Base-by-base conservation (phyloP, 2,113 vertebrate species). In the Coptodon bakossiorum region DNA sequence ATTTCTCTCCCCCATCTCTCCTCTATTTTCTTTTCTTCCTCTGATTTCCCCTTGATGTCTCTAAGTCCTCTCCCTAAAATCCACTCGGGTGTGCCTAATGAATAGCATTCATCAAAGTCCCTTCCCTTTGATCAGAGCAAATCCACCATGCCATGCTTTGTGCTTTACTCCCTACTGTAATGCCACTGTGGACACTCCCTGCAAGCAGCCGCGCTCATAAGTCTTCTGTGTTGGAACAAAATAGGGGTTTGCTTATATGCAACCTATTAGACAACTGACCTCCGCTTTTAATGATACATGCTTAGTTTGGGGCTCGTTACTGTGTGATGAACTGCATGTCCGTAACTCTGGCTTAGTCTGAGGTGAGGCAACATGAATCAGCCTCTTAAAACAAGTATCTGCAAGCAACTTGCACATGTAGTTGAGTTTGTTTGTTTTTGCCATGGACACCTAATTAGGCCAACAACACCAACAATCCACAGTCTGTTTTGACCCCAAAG, bases 51-150 rank as follows among this genome's bases (percentile, higher is more conserved):
- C 84, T 92, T 92, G 87, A 86, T 85, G 82, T 91, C 61, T 73
- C 61, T 56, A 56, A 92, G 73, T 80, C 83, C 81, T 71, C 80
- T 61, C 89, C 84, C 81, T 81, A 40, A 88, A 89, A 93, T 66
- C 88, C 91, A 89, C 85, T 91, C 53, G 90, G 76, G 88, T 94
- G 92, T 90, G 88, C 88, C 95, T 96, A 95, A 96, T 96, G 95
- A 96, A 95, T 80, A 93, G 90, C 95, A 96, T 97, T 96, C 91
- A 95, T 96, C 96, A 96, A 96, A 95, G 94, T 96, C 93, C 88
- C 40, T 13, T 90, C 86, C 59, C 93, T 96, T 96, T 95, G 95
- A 96, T 96, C 94, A 92, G 76, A 86, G 88, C 89, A 91, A 91
- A 94, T 88, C 89, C 92, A 89, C 87, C 76, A 86, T 86, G 91